Evolutionary conservation across 2,797 vertebrate genomes (phyloP), one percentile per base, ranked within the genome.

Genomic region (Allobates femoralis): DNA sequence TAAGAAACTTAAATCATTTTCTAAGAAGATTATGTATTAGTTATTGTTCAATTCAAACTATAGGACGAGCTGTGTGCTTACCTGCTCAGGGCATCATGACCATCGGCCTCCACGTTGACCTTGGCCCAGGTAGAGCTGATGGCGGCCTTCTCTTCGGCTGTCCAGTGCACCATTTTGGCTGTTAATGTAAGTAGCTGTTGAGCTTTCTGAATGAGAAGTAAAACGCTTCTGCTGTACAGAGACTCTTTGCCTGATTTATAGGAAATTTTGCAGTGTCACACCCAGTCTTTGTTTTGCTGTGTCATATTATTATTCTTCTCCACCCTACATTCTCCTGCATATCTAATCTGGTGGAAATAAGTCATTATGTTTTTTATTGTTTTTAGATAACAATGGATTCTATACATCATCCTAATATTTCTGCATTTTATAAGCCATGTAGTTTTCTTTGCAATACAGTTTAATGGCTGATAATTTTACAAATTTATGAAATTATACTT

Each of bases 91-190:
- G 32, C 21, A 8, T 60, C 55, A 21, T n/a, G 30, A 0, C 95
- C 95, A 18, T 93, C 2, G 0, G 93, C 92, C 0, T 95, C 90
- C 46, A 94, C 92, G 86, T 95, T 85, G 64, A 96, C 11, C 21
- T 21, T 87, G 46, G 41, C 0, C 32, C 95, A 95, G 88, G 94
- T 92, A 60, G 26, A 21, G 11, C 0, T 41, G 90, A 96, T 94
- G 91, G 84, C 79, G 67, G 2, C 18, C 32, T 93, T 93, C 90
- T 96, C 95, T n/a, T 90, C 2, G 60, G 82, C n/a, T 75, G 82
- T 60, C 76, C 76, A 79, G 30, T 79, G 32, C 1, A 79, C 76
- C 76, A 79, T 79, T 51, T 3, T 76, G 28, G 55, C 34, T 58
- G 19, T 79, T 1, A 67, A 67, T 67, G 64, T 19, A 67, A 19